Evolutionary conservation across 2,797 vertebrate genomes (phyloP).

Genomic region (Bovichtus variegatus): DNA sequence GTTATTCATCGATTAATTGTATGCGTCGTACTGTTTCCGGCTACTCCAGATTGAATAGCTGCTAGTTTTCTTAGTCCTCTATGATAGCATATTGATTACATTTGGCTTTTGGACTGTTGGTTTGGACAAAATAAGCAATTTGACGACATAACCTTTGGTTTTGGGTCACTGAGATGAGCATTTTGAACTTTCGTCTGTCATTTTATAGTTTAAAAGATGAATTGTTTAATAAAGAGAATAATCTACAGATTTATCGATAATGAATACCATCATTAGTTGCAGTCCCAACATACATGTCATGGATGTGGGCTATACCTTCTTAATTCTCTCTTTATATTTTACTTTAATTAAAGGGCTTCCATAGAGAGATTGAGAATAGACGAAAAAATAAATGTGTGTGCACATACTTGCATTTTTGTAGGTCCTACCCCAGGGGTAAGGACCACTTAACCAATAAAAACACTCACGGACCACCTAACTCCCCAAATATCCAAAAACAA

Average conservation of each 20-base stretch:
- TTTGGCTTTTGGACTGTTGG: not conserved
- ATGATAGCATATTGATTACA: not conserved
- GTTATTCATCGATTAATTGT: not conserved
- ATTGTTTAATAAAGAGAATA: not conserved
- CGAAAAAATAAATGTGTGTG: slow-evolving; percentile 13
- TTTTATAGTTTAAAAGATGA: not conserved
- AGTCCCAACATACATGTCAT: not conserved
- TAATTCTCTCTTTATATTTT: not conserved
- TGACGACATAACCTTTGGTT: not conserved
- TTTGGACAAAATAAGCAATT: not conserved
- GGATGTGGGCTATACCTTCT: not conserved
- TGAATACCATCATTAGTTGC: not conserved
- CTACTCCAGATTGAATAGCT: not conserved
- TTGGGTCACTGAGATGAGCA: not conserved
- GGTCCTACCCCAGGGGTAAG: no score
- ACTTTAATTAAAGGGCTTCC: slow-evolving; percentile 1
- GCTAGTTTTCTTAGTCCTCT: not conserved
- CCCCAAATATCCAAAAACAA: no score
- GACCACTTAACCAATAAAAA: no score
- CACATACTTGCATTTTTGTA: slow-evolving; percentile 28
- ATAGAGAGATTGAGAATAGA: slow-evolving; percentile 12
- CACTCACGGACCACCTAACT: no score
- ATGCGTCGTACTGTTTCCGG: not conserved
- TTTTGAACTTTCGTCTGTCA: not conserved
- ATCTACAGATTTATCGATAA: not conserved